These are phyloP conservation scores for Hycleus cichorii DNA, from an alignment of 1,140 invertebrate species.

Conservation along the genomic window DNA sequence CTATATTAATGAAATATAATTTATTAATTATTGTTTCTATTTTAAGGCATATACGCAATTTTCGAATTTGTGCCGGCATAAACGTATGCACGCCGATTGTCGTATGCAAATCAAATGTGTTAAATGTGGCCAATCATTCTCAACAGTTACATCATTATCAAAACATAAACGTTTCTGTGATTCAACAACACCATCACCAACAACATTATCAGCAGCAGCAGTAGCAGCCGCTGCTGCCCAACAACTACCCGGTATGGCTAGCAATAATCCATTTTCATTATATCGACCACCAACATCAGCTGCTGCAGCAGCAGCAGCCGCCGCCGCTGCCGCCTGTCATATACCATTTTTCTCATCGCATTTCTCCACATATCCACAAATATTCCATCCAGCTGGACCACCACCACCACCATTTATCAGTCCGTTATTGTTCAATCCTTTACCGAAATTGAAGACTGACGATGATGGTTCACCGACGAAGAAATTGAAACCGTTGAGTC, in stretches of 20 bases:
- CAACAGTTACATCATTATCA: constrained; percentile 73
- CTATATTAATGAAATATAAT: not conserved
- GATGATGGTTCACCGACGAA: constrained; percentile 28
- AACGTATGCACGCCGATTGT: constrained; percentile 94
- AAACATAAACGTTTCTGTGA: constrained; percentile 83
- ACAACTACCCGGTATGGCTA: constrained; percentile 28
- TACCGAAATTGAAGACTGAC: constrained; percentile 36
- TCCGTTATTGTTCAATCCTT: constrained; percentile 47
- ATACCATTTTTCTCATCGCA: constrained; percentile 48
- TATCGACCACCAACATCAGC: constrained; percentile 45
- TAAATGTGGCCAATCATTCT: constrained; percentile 88
- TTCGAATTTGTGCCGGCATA: constrained; percentile 98
- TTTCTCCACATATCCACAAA: constrained; percentile 46
- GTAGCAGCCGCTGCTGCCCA: constrained; percentile 32
- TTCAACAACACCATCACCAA: constrained; percentile 47
- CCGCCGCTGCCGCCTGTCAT: constrained; percentile 8
- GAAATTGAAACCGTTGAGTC: constrained; percentile 34
- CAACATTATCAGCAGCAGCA: constrained; percentile 42
- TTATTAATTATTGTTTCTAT: constrained; percentile 41
- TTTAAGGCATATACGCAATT: constrained; percentile 96
- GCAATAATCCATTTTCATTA: constrained; percentile 61
- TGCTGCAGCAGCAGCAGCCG: too few species aligned
- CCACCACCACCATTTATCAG: constrained; percentile 43
- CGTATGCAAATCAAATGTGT: constrained; percentile 83
- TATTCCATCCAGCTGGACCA: constrained; percentile 47